Evolutionary conservation across 2,888 invertebrate genomes (phyloP).

Genomic region (Pantelozetes paolii): DNA sequence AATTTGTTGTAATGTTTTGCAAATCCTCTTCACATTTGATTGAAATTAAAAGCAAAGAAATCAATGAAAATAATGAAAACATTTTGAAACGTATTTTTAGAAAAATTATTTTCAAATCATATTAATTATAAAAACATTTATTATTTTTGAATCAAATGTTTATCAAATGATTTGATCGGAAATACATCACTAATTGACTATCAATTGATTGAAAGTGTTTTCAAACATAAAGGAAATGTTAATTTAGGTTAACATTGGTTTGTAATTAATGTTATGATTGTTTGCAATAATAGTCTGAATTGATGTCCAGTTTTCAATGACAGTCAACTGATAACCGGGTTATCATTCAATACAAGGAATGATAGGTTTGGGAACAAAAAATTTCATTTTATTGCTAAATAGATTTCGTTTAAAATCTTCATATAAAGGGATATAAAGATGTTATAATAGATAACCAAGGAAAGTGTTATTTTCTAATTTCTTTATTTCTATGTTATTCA

Average conservation of each 20-base stretch:
- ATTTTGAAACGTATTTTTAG: neutral
- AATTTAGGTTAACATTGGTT: neutral
- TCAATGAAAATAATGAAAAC: neutral
- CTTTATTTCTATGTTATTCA: no score
- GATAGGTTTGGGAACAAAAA: no score
- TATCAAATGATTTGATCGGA: slow-evolving; percentile 12
- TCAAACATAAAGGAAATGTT: neutral
- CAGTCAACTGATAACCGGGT: no score
- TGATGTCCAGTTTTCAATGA: no score
- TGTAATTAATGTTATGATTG: neutral
- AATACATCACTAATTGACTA: neutral
- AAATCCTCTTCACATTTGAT: neutral
- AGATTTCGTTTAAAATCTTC: no score
- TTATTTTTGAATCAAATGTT: neutral
- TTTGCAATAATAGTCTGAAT: no score
- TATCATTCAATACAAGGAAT: no score
- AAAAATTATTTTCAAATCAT: neutral
- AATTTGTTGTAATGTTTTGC: neutral
- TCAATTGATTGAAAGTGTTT: neutral
- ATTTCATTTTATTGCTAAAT: no score
- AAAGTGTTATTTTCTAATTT: no score
- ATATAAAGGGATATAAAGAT: no score
- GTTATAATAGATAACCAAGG: no score
- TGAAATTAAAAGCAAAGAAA: neutral
- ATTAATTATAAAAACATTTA: neutral